Base-by-base conservation (phyloP, 1,140 invertebrate species). In the Zaprionus africanus region DNA sequence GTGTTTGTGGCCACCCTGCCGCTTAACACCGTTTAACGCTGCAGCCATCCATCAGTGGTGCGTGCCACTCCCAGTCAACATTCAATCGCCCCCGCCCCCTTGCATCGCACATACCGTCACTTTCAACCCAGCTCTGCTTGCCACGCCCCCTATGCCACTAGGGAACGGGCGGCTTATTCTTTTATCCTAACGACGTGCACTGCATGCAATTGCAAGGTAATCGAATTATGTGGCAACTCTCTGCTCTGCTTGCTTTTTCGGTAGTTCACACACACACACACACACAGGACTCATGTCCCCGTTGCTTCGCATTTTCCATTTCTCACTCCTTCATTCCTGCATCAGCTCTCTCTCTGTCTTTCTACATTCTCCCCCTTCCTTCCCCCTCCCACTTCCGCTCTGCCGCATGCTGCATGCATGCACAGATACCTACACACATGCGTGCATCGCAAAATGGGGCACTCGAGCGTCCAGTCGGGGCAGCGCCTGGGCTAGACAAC, bases 221-320 rank as follows among this genome's bases (percentile, higher is more conserved):
- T 86, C 69, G 80, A 86, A 87, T 86, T 87, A 86, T 87, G 80
- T 86, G 83, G 80, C 84, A 86, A 75, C 80, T 68, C 69, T 28
- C n/a, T 46, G 41, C 41, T 46, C 36, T 53, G 22, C 13, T 71
- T 63, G 17, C 13, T 71, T 63, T 70, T 68, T 68, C 19, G 54
- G 54, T 58, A n/a, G 64, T 17, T 46, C 41, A 36, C 54, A 65
- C n/a, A n/a, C n/a, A n/a, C n/a, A n/a, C n/a, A n/a, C n/a, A n/a
- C n/a, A n/a, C 36, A 13, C 46, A 22, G 46, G 4, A 51, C 12
- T 13, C 17, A 1, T 13, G 2, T 15, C 17, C 19, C 12, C 19
- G 4, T 22, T 58, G 13, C 12, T 6, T 43, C 31, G 12, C 24
- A 4, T 31, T 62, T 6, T 62, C 17, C 34, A 28, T 41, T 36